phyloP scores from a whole-genome alignment of 2,797 vertebrate genomes.

The Sphenopsis melanotis region DNA sequence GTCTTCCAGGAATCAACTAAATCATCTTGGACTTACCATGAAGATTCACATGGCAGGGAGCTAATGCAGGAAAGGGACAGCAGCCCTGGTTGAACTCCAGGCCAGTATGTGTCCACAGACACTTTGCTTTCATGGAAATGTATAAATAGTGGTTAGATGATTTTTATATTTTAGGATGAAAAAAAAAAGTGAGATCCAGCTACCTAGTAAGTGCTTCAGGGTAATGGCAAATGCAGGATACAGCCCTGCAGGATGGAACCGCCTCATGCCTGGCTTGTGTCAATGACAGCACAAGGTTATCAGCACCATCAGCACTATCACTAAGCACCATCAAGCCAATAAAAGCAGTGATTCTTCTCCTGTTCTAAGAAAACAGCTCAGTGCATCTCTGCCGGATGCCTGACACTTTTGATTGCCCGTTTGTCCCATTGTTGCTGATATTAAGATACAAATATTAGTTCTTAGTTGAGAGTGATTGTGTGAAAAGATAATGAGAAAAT shows the following conservation, averaged over 20 bases:
- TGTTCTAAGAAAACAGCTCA: not conserved
- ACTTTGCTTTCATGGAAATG: not conserved
- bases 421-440: not conserved
- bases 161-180: not conserved
- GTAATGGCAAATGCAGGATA: not conserved
- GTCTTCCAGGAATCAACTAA: not conserved
- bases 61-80: not conserved
- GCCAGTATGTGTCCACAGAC: not conserved
- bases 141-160: not conserved
- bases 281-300: slow-evolving; percentile 5
- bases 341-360: not conserved
- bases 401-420: not conserved
- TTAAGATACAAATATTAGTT: not conserved
- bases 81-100: not conserved
- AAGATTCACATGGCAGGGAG: not conserved
- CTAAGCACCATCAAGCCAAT: not conserved
- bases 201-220: not conserved
- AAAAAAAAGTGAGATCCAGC: not conserved
- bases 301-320: not conserved
- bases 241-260: not conserved
- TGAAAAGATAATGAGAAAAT: not conserved
- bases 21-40: not conserved
- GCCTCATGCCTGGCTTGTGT: not conserved
- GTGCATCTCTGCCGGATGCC: not conserved
- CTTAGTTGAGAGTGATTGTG: not conserved